Base-by-base conservation (phyloP, 2,888 invertebrate genomes). In the Trissolcus brochymenae region DNA sequence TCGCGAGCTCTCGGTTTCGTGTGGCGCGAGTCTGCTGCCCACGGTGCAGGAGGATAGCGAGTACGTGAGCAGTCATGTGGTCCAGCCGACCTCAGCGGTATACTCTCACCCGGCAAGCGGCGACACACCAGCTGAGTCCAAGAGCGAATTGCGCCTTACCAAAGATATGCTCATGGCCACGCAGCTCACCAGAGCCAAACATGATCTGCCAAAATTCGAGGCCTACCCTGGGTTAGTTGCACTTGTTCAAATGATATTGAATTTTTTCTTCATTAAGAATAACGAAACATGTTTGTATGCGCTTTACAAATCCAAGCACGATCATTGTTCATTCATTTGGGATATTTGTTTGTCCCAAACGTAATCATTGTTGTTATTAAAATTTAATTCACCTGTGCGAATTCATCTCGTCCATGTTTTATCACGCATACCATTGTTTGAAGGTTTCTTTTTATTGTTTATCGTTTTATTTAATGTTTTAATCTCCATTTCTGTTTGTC, bases 41-140 rank as follows among this genome's bases (percentile, higher is more conserved):
- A 96, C 96, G 6, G 91, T 97, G 54, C 95, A 95, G 89, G 97
- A 97, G 90, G 96, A 96, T 84, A 92, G 93, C 86, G 96, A 96
- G 90, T 91, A 95, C 82, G 86, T 91, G 85, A 71, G 71, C 76
- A 76, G 65, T 40, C 66, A 67, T 74, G 66, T 17, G 65, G 66
- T 56, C 71, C 72, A 62, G 21, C 43, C 64, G 43, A 59, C 76
- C 13, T 66, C 82, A 61, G 66, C 80, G 41, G 85, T 84, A 49
- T 84, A 84, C 77, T 86, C 87, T 66, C 84, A 85, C 68, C 85
- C 86, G 64, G 83, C 85, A 60, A 86, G 85, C 64, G 84, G 85
- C 64, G 84, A 83, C 62, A 86, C 86, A 64, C 87, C 87, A 60
- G 90, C 88, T 55, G 90, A 89, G 85, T 84, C 90, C 79, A 90